phyloP scores from a whole-genome alignment of 2,888 invertebrate genomes.

The Hypena proboscidalis region DNA sequence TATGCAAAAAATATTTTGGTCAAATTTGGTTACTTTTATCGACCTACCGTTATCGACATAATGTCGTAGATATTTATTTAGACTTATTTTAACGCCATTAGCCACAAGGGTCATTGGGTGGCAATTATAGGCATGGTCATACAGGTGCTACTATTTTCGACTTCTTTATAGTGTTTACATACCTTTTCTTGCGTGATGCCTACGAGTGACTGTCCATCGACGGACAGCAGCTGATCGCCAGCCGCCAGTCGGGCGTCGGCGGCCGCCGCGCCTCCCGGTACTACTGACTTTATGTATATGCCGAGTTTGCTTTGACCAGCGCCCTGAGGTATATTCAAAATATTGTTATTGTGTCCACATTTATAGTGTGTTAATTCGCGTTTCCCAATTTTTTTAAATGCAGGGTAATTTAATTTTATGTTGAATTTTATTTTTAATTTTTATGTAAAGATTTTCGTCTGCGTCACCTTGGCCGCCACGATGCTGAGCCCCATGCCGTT shows the following conservation, averaged over 20 bases:
- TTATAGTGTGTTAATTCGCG: too few species aligned
- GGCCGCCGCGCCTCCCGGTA: constrained; percentile 96
- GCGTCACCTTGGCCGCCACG: constrained; percentile 97
- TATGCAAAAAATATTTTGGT: too few species aligned
- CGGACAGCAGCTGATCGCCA: constrained; percentile 98
- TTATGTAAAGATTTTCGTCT: too few species aligned
- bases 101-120: too few species aligned
- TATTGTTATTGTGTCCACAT: too few species aligned
- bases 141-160: too few species aligned
- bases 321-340: constrained; percentile 58
- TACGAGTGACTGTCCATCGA: constrained; percentile 97
- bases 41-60: too few species aligned
- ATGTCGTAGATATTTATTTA: too few species aligned
- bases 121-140: too few species aligned
- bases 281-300: constrained; percentile 99
- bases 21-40: too few species aligned
- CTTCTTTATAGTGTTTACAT: constrained; percentile 1
- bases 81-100: too few species aligned
- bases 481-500: constrained; percentile 99
- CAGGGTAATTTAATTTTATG: background rate
- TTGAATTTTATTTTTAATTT: background rate
- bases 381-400: too few species aligned
- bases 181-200: constrained; percentile 93
- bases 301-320: constrained; percentile 90
- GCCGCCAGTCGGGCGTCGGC: constrained; percentile 97